Evolutionary conservation across 1,140 invertebrate species (phyloP).

Genomic region (Pogonognathellus flavescens): DNA sequence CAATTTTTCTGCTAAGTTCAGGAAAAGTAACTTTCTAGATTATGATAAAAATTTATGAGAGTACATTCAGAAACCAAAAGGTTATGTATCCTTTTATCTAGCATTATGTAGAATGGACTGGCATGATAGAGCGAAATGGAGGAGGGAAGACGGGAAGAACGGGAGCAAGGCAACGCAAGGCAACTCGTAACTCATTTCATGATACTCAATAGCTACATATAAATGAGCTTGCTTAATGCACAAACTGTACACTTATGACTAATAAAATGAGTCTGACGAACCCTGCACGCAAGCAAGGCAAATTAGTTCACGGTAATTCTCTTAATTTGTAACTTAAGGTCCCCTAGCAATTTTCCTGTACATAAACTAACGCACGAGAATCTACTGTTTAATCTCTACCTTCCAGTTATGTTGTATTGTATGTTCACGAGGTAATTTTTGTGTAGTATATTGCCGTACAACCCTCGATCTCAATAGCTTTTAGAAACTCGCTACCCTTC

Average conservation of each 20-base stretch:
- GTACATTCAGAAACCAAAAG: not conserved
- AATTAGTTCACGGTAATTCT: constrained; percentile 32
- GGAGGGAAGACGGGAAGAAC: not conserved
- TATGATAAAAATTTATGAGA: constrained; percentile 6
- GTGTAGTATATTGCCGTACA: not conserved
- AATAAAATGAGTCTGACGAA: constrained; percentile 40
- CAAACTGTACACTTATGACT: constrained; percentile 41
- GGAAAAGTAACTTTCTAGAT: constrained; percentile 14
- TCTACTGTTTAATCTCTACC: not conserved
- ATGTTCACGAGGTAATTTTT: not conserved
- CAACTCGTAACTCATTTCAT: constrained; percentile 11
- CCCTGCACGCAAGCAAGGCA: constrained; percentile 17
- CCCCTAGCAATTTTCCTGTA: not conserved
- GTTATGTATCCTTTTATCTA: not conserved
- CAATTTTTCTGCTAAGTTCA: not conserved
- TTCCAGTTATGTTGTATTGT: not conserved
- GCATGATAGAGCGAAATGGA: not conserved
- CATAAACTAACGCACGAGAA: not conserved
- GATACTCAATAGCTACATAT: constrained; percentile 4
- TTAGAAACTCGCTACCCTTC: not conserved
- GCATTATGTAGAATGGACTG: not conserved
- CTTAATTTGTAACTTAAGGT: constrained; percentile 5
- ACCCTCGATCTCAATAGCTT: not conserved
- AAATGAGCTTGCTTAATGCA: constrained; percentile 12
- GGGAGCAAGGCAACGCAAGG: constrained; percentile 17